Percentiles rank a stretch among this genome's conserved stretches.
These are phyloP conservation scores for Thalassarche chlororhynchos DNA, from an alignment of 2,113 vertebrate species.

Conservation along the genomic window DNA sequence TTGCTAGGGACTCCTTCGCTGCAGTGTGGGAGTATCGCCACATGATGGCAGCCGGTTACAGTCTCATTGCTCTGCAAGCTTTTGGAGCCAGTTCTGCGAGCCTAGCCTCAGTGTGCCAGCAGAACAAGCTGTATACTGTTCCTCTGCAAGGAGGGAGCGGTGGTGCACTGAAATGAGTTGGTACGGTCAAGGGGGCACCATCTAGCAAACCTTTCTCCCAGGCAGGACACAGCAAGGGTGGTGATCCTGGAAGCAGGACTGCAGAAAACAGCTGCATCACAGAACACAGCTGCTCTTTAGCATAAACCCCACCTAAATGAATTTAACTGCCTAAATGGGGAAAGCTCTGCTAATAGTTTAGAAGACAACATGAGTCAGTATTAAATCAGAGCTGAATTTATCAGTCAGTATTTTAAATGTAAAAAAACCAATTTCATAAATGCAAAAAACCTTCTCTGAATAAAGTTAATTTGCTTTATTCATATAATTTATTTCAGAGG, in stretches of 20 bases:
- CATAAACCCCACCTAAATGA: background rate
- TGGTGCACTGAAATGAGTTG: background rate
- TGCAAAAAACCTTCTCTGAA: background rate
- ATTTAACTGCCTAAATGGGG: background rate
- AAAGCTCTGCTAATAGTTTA: background rate
- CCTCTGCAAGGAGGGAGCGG: background rate
- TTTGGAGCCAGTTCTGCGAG: background rate
- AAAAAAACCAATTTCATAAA: fast-evolving
- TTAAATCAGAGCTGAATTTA: too few species aligned
- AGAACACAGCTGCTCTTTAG: background rate
- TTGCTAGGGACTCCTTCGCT: background rate
- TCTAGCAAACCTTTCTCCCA: background rate
- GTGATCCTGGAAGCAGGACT: background rate
- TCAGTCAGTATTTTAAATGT: background rate
- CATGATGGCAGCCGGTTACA: constrained; percentile 68
- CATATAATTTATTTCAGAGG: background rate
- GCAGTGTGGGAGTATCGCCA: constrained; percentile 50
- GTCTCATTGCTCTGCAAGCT: background rate
- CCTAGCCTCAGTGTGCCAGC: background rate
- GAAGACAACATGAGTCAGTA: background rate
- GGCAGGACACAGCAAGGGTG: background rate
- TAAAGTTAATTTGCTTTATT: background rate
- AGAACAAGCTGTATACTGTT: background rate
- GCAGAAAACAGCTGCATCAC: background rate
- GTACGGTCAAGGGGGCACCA: background rate